Base-by-base conservation (phyloP, 2,888 invertebrate species). In the Hydriomena furcata region DNA sequence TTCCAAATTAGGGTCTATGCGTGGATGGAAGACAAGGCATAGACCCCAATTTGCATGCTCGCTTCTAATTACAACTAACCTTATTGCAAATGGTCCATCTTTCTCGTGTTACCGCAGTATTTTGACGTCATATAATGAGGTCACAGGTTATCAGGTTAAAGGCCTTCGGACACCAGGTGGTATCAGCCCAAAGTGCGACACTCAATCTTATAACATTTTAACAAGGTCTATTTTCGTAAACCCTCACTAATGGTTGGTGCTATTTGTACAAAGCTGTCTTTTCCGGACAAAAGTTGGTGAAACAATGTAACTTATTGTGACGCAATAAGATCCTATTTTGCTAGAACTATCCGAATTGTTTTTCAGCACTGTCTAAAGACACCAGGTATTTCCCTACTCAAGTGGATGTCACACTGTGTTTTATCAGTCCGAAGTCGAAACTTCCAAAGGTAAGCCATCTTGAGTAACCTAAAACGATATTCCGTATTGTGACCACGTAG, bases 101-200 rank as follows among this genome's bases (percentile, higher is more conserved):
- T 47, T 59, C 59, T 68, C 65, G 51, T 60, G 40, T 63, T 58
- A 57, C 66, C 58, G 55, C 67, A 61, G 65, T 55, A 65, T 66
- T 68, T 61, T 66, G 56, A 64, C 61, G 57, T 58, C 58, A 48
- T 49, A 57, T 69, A 79, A 78, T 73, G 62, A 69, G 76, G 76
- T 78, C 73, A 68, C 55, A 76, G 77, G 79, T 76, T 72, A 76
- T 73, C 61, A 65, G 66, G 72, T 68, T 69, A 66, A 65, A 65
- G 62, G 65, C 61, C 66, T 62, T 54, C 7, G 56, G 43, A 60
- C 54, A 57, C 41, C 56, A 59, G 60, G 58, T 58, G 57, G 37
- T 49, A 36, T 37, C 42, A 32, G 24, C 20, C 44, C 28, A 46
- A 42, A 52, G 24, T 42, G 28, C 11, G 7, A 20, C 21, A 51